Evolutionary conservation across 1,140 invertebrate genomes (phyloP), one percentile per base, ranked within the genome.

Genomic region (Anadara kagoshimensis): DNA sequence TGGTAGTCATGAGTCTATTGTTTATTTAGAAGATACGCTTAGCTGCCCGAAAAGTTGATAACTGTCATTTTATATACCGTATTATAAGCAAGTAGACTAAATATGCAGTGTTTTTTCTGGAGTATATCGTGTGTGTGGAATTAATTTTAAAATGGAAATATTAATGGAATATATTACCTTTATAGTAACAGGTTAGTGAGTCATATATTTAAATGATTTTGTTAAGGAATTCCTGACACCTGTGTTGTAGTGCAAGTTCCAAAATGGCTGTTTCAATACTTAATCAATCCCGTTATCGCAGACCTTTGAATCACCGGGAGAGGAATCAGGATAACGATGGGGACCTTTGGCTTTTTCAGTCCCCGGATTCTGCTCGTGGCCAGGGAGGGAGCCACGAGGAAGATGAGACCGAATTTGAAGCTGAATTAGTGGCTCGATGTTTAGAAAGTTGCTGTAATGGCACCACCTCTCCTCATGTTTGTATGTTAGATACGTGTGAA

Each of bases 401-500:
- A 47, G 66, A 47, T 45, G 76, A 61, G 53, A 72, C 51, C 54
- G 72, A 53, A 36, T 64, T 51, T 61, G 78, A 45, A 63, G 71
- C 43, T 45, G 75, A 70, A 56, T 58, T 65, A 64, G 67, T 70
- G 56, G 44, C 78, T 65, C 51, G 81, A 75, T 29, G 78, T 78
- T 62, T 66, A 62, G 66, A 67, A 0, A 70, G 73, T 58, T 75
- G 73, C 51, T 26, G 47, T 1, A 56, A 69, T 47, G 73, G 71
- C 24, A 76, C 80, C 44, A 69, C 78, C 12, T 20, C 69, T 16
- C 67, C 75, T 1, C 86, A 88, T 75, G 69, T 70, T 8, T 88
- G 86, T 65, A 69, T 76, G 41, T 58, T 85, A n/a, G 73, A 75
- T 11, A 87, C 85, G 4, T 88, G 87, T 69, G 86, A 89, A 65